Conservation (phyloP, 1,140 invertebrate genomes). For the Heliconius nattereri region DNA sequence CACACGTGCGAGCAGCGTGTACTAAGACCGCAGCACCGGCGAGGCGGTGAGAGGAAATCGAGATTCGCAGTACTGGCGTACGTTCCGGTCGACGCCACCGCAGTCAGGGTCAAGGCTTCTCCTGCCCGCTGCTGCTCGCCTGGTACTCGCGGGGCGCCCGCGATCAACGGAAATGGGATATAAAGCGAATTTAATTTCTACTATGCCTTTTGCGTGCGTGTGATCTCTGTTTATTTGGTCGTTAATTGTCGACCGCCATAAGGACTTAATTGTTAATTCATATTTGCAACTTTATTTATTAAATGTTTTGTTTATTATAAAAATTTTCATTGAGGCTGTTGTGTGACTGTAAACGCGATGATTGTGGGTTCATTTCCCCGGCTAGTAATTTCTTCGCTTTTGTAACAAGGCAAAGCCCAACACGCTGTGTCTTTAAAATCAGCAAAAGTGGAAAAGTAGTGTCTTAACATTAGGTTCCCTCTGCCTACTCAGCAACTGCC, state of each 20-base stretch:
- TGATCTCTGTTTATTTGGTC: slow-evolving; percentile 8
- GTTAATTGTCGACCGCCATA: neutral
- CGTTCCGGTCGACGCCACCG: slow-evolving; percentile 80
- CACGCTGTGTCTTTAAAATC: too few species aligned
- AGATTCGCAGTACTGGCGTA: slow-evolving; percentile 72
- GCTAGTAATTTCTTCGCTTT: too few species aligned
- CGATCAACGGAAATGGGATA: slow-evolving; percentile 60
- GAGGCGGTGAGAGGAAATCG: slow-evolving; percentile 64
- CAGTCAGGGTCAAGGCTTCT: slow-evolving; percentile 79
- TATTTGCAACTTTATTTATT: neutral
- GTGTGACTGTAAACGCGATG: too few species aligned
- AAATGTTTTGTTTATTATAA: neutral
- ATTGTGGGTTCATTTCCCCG: too few species aligned
- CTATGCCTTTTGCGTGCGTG: neutral
- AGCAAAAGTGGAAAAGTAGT: too few species aligned
- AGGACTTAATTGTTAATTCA: neutral
- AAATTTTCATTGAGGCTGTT: neutral
- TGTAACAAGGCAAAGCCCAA: too few species aligned
- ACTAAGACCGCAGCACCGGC: slow-evolving; percentile 65
- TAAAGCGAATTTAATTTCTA: slow-evolving; percentile 62
- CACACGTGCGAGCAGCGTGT: slow-evolving; percentile 65
- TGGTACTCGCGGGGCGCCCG: slow-evolving; percentile 59
- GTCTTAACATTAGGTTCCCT: too few species aligned
- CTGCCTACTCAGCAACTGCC: too few species aligned
- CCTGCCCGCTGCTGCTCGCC: slow-evolving; percentile 72